Evolutionary conservation across 2,797 vertebrate genomes (phyloP), one percentile per base, ranked within the genome.

Genomic region (Periophthalmus magnuspinnatus): DNA sequence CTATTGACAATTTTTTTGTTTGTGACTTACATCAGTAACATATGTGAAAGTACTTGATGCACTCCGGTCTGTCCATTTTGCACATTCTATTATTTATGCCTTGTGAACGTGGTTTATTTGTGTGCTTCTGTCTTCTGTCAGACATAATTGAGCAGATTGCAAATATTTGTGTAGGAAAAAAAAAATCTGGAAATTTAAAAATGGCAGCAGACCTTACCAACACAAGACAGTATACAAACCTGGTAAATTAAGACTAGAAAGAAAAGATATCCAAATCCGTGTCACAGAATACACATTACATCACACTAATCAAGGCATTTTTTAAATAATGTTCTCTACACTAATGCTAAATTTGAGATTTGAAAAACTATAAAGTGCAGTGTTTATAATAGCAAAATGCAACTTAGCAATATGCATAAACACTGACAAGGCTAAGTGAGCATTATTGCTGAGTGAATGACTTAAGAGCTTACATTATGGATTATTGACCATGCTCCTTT

Each of bases 361-460:
- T 21, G 19, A 21, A 50, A n/a, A 55, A 10, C 6, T 16, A 19
- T 64, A 36, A 38, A 9, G 22, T 16, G 61, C 38, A 16, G 60
- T 28, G 28, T 58, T 16, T 28, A 28, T 28, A 28, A 64, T 22
- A 22, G 38, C 14, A 8, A 64, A 48, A 48, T 28, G 41, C 38
- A 63, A 45, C 60, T 63, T 45, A 24, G 60, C 60, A 63, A 24
- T 45, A 45, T 63, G 60, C 21, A 63, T 63, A 45, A 63, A 63
- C 60, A 61, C 33, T 36, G 59, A 61, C 59, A 61, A 63, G 36
- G 60, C 36, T 45, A 63, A 63, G 38, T 63, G 38, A 63, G 38
- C 14, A 45, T 63, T 45, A 63, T 45, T 41, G 36, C 60, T 63
- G 36, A 63, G 38, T 63, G 60, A 45, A 60, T 60, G 17, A 60